A percentile compares a stretch with the other conserved stretches of the same genome.
phyloP scores from a whole-genome alignment of 1,140 invertebrate genomes.

The Zaprionus ornatus region DNA sequence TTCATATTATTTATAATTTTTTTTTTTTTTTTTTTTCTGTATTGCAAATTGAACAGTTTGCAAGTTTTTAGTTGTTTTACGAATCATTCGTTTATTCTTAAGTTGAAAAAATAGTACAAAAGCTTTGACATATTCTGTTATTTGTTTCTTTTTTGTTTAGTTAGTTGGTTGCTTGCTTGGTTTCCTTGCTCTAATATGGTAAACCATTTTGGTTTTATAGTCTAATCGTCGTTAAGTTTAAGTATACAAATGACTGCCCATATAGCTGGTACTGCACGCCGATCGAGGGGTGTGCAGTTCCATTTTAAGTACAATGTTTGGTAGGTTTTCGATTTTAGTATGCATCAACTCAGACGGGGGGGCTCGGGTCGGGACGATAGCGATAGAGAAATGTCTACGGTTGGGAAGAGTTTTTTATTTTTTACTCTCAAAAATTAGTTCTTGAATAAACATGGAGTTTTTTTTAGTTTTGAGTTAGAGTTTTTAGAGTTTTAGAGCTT shows the following conservation, averaged over 20 bases:
- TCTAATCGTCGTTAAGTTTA: slow-evolving; percentile 60
- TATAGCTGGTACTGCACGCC: slow-evolving; percentile 76
- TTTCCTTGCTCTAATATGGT: slow-evolving; percentile 40
- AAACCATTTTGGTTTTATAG: slow-evolving; percentile 54
- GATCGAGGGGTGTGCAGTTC: slow-evolving; percentile 40
- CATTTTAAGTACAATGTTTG: slow-evolving; percentile 68
- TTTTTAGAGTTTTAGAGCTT: slow-evolving; percentile 39
- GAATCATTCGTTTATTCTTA: slow-evolving; percentile 52
- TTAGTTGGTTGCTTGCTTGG: slow-evolving; percentile 58
- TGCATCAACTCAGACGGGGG: slow-evolving; percentile 51
- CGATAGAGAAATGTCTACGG: slow-evolving; percentile 57
- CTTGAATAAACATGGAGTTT: slow-evolving; percentile 42
- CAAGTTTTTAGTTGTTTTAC: slow-evolving; percentile 22
- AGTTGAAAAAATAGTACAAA: slow-evolving; percentile 81
- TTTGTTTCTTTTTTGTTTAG: slow-evolving; percentile 32
- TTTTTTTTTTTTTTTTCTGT: slow-evolving; percentile 43
- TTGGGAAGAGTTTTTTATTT: slow-evolving; percentile 36
- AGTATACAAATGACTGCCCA: slow-evolving; percentile 82
- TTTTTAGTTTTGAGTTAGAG: slow-evolving; percentile 45
- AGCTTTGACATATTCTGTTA: slow-evolving; percentile 69
- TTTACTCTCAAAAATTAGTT: slow-evolving; percentile 36
- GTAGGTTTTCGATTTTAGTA: slow-evolving; percentile 64
- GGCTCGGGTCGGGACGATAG: slow-evolving; percentile 35
- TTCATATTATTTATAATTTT: slow-evolving; percentile 51
- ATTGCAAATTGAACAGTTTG: slow-evolving; percentile 4